Percentiles rank a stretch among this genome's conserved stretches.
phyloP scores from a whole-genome alignment of 2,888 invertebrate species.

The Tribolium freemani region DNA sequence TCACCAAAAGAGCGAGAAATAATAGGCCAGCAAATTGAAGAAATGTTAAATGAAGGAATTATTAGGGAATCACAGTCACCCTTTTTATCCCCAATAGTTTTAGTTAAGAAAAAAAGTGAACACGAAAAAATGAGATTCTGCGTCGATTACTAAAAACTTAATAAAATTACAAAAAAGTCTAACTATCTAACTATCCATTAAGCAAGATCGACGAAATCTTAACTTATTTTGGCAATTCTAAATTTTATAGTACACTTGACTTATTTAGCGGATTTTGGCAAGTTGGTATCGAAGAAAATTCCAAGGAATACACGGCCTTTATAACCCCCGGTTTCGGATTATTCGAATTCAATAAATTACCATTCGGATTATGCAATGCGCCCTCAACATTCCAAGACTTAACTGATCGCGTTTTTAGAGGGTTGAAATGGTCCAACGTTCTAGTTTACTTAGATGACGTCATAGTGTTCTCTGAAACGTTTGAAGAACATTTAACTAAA shows the following conservation, averaged over 20 bases:
- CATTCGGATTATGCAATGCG: constrained; percentile 47
- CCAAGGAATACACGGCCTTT: constrained; percentile 46
- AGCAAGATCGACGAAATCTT: constrained; percentile 45
- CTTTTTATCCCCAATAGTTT: constrained; percentile 30
- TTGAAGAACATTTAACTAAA: constrained; percentile 43
- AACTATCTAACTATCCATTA: constrained; percentile 43
- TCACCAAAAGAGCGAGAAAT: constrained; percentile 13
- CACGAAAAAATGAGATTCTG: constrained; percentile 37
- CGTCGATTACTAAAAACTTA: constrained; percentile 44
- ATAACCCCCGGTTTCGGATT: constrained; percentile 43
- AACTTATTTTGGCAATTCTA: constrained; percentile 34
- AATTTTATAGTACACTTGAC: constrained; percentile 44
- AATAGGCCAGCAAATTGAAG: constrained; percentile 6
- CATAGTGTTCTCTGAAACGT: constrained; percentile 44
- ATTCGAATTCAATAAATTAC: constrained; percentile 44
- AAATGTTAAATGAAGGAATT: constrained; percentile 13
- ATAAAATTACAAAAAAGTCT: constrained; percentile 40
- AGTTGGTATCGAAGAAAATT: constrained; percentile 17
- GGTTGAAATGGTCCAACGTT: constrained; percentile 46
- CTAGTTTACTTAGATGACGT: constrained; percentile 50
- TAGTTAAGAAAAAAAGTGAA: constrained; percentile 30
- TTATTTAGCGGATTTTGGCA: constrained; percentile 44
- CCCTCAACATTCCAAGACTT: constrained; percentile 46
- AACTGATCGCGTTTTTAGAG: constrained; percentile 39
- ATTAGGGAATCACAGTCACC: constrained; percentile 12